phyloP scores from a whole-genome alignment of 2,888 invertebrate genomes.

The Lissonota sp. region DNA sequence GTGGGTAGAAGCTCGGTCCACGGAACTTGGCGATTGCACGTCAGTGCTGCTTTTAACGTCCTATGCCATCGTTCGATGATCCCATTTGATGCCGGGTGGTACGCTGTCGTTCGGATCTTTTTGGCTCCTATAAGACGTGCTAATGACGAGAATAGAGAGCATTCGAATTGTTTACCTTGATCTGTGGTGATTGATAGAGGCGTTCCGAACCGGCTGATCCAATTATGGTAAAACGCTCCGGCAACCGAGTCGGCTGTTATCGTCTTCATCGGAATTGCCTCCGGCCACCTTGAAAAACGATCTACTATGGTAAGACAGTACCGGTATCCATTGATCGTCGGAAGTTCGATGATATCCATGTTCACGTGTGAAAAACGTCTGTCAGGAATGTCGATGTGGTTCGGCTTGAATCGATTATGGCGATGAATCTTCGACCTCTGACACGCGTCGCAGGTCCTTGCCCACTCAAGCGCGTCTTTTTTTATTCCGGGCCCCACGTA shows the following conservation, averaged over 20 bases:
- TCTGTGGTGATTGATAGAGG: not conserved
- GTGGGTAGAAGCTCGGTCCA: conserved; percentile 33
- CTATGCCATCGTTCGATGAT: conserved; percentile 73
- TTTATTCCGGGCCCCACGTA: not conserved
- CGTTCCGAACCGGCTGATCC: not conserved
- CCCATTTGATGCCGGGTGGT: conserved; percentile 50
- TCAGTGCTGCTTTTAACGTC: conserved; percentile 72
- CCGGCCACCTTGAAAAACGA: conserved; percentile 27
- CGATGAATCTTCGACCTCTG: conserved; percentile 74
- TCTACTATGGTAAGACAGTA: conserved; percentile 22
- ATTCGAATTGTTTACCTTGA: conserved; percentile 7
- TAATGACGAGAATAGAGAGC: not conserved
- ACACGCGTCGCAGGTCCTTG: conserved; percentile 72
- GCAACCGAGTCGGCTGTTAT: not conserved
- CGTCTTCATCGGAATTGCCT: conserved; percentile 9
- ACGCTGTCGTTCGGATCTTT: conserved; percentile 61
- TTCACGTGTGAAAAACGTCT: conserved; percentile 16
- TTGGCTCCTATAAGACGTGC: conserved; percentile 55
- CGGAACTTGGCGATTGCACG: conserved; percentile 38
- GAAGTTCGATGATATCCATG: conserved; percentile 25
- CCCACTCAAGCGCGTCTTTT: conserved; percentile 64
- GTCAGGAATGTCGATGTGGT: conserved; percentile 15
- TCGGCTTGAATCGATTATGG: conserved; percentile 64
- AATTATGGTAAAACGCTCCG: not conserved
- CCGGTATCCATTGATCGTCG: not conserved